Evolutionary conservation across 2,888 invertebrate genomes (phyloP).

Genomic region (Euclidia mi): DNA sequence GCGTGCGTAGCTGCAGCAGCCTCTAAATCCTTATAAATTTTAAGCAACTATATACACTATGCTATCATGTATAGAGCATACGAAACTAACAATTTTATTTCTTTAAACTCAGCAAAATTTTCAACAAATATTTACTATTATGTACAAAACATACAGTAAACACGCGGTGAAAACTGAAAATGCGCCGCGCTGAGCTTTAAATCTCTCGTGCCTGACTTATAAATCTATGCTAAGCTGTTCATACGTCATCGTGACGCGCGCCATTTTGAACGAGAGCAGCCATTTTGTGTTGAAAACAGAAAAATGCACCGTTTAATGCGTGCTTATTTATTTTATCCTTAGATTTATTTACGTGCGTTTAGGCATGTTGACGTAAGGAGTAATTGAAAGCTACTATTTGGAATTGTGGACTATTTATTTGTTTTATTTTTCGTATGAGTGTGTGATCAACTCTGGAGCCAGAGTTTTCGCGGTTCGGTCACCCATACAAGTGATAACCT

Average conservation of each 20-base stretch:
- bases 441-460: too few relatives aligned
- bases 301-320: slow-evolving; percentile 24
- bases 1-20: too few relatives aligned
- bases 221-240: slow-evolving; percentile 57
- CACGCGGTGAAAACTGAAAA: slow-evolving; percentile 28
- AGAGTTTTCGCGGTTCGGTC: too few relatives aligned
- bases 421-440: too few relatives aligned
- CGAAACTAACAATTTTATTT: not conserved
- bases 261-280: slow-evolving; percentile 54
- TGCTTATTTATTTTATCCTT: slow-evolving; percentile 2
- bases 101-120: not conserved
- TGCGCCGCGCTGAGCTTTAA: slow-evolving; percentile 37
- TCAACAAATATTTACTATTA: not conserved
- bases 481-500: too few relatives aligned
- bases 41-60: too few relatives aligned
- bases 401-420: too few relatives aligned
- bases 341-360: not conserved
- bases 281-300: slow-evolving; percentile 49
- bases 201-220: slow-evolving; percentile 46
- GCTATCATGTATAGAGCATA: too few relatives aligned
- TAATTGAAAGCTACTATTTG: too few relatives aligned
- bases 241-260: slow-evolving; percentile 52
- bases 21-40: too few relatives aligned
- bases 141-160: not conserved
- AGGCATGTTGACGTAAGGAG: not conserved